Base-by-base conservation (phyloP, 2,797 vertebrate genomes). In the Poeciliopsis turneri region DNA sequence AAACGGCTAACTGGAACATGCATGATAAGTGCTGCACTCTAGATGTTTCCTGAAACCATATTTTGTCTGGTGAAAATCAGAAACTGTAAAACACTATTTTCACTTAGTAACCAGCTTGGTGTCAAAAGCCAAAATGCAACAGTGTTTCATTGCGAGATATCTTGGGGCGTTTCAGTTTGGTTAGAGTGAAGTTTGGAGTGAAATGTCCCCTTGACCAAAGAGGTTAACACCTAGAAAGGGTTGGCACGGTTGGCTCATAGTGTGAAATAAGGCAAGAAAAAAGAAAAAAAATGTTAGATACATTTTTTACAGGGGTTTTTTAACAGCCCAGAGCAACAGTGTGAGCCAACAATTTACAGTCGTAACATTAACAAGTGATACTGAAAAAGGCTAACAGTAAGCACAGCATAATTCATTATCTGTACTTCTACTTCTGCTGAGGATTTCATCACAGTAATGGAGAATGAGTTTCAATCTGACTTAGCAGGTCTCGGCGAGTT, bases 331-430 rank as follows among this genome's bases (percentile, higher is more conserved):
- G 39, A 30, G 4, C 36, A 49, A 45, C 16, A 11, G 57, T 59
- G 39, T 8, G 23, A 80, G 4, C 28, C 46, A 57, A 69, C 43
- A 20, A 25, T 76, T 79, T 51, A 71, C 51, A 76, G 61, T 78
- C 46, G 75, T 41, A 45, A 28, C 18, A 64, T 33, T 69, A 80
- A 51, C 33, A 39, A 74, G 53, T 23, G 69, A 78, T n/a, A 64
- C 8, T 55, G 41, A 73, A 53, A 51, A 53, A 73, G 28, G 5
- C 49, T 11, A 36, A 43, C 53, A 55, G 3, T 72, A 73, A 49
- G 68, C 15, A 59, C 7, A 73, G 46, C 66, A 41, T 30, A 79
- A 70, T 15, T 53, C 16, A 69, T 5, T 28, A 75, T 61, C 10
- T 79, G 10, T 68, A 18, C 10, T 0, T 41, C 12, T n/a, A 33